Conservation (phyloP, 2,888 invertebrate species). For the Drosophila borborema region DNA sequence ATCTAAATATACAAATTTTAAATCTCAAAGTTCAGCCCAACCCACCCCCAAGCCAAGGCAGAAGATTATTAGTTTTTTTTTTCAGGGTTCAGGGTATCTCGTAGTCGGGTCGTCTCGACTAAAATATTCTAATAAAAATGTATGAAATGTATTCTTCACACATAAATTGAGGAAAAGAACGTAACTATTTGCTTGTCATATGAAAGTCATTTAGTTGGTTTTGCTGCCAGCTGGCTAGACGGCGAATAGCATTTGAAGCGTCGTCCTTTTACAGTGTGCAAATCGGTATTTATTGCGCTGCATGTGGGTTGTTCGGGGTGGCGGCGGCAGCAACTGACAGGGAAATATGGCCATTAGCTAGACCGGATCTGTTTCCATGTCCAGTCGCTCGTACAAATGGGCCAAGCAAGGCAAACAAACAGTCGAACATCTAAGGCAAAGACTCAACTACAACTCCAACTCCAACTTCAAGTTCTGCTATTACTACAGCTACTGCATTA, state of each 20-base stretch:
- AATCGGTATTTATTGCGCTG: constrained; percentile 13
- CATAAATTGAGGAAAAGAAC: background rate
- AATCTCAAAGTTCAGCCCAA: too few species aligned
- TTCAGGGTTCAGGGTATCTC: too few species aligned
- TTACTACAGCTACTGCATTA: constrained; percentile 45
- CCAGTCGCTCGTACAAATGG: constrained; percentile 19
- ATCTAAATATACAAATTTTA: too few species aligned
- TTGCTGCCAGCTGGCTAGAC: constrained; percentile 1
- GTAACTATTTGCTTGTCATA: background rate
- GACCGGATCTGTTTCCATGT: constrained; percentile 12
- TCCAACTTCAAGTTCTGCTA: background rate
- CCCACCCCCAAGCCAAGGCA: too few species aligned
- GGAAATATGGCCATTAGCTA: constrained; percentile 37
- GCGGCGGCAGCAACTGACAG: constrained; percentile 10
- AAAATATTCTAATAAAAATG: background rate
- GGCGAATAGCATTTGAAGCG: background rate
- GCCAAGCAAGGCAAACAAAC: constrained; percentile 54
- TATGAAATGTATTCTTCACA: background rate
- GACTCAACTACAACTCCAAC: background rate
- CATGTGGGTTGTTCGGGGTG: background rate
- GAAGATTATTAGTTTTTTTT: too few species aligned
- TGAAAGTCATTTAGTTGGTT: background rate
- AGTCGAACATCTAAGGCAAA: constrained; percentile 26
- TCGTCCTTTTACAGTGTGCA: background rate
- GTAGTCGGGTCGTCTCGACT: too few species aligned